Evolutionary conservation across 2,888 invertebrate species (phyloP), one percentile per base, ranked within the genome.

Genomic region (Dicycla oo): DNA sequence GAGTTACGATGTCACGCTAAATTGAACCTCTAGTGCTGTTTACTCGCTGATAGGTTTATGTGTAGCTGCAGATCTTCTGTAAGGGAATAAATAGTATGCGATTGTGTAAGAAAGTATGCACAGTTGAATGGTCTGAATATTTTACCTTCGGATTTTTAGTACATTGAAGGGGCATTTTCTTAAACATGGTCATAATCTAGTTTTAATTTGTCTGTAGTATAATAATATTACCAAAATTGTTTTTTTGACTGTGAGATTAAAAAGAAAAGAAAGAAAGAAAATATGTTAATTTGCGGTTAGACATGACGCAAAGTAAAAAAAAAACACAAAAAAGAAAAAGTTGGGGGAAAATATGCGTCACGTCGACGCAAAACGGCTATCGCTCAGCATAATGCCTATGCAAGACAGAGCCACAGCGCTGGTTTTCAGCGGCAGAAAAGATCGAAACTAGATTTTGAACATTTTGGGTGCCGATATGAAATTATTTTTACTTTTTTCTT

Each of bases 1-100:
- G 87, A 88, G 86, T 88, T 87, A 88, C 88, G 85, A 82, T 83
- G 83, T 82, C 86, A 87, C 78, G 82, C 75, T 83, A 82, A 88
- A 88, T 87, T 88, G 84, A 85, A 84, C 82, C 65, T 65, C 69
- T 45, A 77, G 69, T 75, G 81, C 75, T 79, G 78, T 69, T 75
- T 78, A 73, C 60, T 69, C 30, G 20, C 43, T 65, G 78, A 80
- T 72, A 76, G 64, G 60, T 72, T 83, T 78, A 70, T 85, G 51
- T 68, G 11, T 11, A n/a, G 49, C 38, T 65, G n/a, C 47, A 75
- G 23, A 64, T 64, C 61, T 57, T 71, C 18, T 40, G 6, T 60
- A 58, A 40, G 1, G 47, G 43, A 34, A 30, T 49, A 34, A 34
- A 30, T 49, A 34, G 38, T 23, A 61, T 54, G 30, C 13, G 49